phyloP scores from a whole-genome alignment of 2,888 invertebrate species.

The Drosophila maculinotata region DNA sequence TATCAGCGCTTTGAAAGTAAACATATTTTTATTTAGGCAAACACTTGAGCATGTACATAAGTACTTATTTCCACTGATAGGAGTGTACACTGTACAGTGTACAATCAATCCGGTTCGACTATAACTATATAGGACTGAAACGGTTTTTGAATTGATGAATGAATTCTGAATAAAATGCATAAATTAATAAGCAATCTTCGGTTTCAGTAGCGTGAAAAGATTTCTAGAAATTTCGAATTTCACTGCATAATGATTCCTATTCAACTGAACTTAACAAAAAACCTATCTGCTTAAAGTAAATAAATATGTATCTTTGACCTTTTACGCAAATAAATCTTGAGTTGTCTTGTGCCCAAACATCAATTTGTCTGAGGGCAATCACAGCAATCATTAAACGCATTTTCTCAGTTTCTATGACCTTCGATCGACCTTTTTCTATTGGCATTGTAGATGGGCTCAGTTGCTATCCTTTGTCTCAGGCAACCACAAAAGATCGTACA shows the following conservation, averaged over 20 bases:
- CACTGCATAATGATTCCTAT: no score
- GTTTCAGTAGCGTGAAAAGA: no score
- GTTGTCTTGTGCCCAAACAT: constrained; percentile 5
- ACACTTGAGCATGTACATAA: constrained; percentile 15
- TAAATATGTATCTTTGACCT: not conserved
- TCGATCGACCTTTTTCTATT: constrained; percentile 38
- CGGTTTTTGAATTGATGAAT: no score
- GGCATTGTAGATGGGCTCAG: no score
- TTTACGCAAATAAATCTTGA: constrained; percentile 42
- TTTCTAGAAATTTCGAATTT: no score
- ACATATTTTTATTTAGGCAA: constrained; percentile 31
- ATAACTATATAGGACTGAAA: no score
- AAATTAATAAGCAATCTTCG: no score
- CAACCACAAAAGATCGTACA: constrained; percentile 69
- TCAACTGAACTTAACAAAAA: no score
- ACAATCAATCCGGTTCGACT: no score
- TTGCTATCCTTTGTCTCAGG: constrained; percentile 34
- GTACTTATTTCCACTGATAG: constrained; percentile 10
- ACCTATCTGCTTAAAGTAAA: not conserved
- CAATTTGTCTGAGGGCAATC: constrained; percentile 37
- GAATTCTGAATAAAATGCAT: no score
- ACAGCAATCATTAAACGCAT: constrained; percentile 21
- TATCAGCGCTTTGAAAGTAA: constrained; percentile 34
- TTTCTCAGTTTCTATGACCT: constrained; percentile 62
- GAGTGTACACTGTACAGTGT: constrained; percentile 8